Conservation (phyloP, 2,888 invertebrate species). For the Omphaloscelis lunosa region DNA sequence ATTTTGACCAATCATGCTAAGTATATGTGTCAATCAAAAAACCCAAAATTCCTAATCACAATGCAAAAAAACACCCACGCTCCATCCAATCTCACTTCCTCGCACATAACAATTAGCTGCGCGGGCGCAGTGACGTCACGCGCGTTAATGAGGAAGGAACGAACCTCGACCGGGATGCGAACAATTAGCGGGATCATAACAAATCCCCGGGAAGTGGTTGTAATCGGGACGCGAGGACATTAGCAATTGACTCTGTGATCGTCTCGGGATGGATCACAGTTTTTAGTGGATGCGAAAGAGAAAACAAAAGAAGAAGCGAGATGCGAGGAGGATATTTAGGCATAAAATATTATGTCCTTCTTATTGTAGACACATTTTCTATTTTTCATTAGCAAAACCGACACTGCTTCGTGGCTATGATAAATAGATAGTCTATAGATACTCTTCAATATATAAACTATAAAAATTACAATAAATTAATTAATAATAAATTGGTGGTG, state of each 20-base stretch:
- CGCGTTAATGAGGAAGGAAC: slow-evolving; percentile 88
- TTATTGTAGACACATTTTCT: too few relatives aligned
- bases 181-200: slow-evolving; percentile 89
- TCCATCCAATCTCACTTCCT: slow-evolving; percentile 60
- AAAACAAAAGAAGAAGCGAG: too few relatives aligned
- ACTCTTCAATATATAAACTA: too few relatives aligned
- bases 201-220: slow-evolving; percentile 86
- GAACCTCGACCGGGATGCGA: slow-evolving; percentile 88
- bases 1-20: background rate
- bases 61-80: slow-evolving; percentile 46
- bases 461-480: too few relatives aligned
- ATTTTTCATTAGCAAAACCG: too few relatives aligned
- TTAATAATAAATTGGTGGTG: too few relatives aligned
- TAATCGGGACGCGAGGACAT: slow-evolving; percentile 83
- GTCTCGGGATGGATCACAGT: slow-evolving; percentile 32
- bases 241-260: slow-evolving; percentile 63
- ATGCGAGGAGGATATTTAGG: background rate
- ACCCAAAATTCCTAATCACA: slow-evolving; percentile 12
- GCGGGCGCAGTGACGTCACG: slow-evolving; percentile 73
- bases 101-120: slow-evolving; percentile 68
- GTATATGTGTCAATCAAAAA: background rate
- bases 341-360: background rate
- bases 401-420: too few relatives aligned
- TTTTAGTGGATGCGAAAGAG: background rate
- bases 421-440: too few relatives aligned